Base-by-base conservation (phyloP, 2,888 invertebrate species). In the Glaucopsyche alexis region DNA sequence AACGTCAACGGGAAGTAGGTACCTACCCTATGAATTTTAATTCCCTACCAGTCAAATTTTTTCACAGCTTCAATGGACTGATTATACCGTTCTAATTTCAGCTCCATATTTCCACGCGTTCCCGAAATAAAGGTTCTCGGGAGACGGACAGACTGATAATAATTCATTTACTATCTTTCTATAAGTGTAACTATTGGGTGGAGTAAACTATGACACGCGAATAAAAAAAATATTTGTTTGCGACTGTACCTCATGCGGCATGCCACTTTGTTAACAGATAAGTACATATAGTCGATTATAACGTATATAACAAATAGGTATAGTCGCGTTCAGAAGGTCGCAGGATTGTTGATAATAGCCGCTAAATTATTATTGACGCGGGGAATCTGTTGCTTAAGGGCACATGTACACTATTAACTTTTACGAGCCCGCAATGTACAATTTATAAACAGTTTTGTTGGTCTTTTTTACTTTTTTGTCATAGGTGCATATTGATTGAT, bases 371-470 rank as follows among this genome's bases (percentile, higher is more conserved):
- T 47, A 69, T 66, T 42, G 65, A 50, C 66, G 29, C 40, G 4
- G 16, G 52, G 19, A 60, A 55, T 60, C 60, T 60, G 45, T 71
- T 71, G 45, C 50, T 45, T 49, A 6, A 66, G 71, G 71, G n/a
- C 67, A 42, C 45, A 7, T 49, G 69, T 49, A 69, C 69, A 69
- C 69, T 69, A 69, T 69, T 4, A 0, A 42, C 65, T 29, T 60
- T 55, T 9, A 55, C 19, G 16, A 55, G 7, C 38, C 11, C 1
- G 13, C 9, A 14, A 6, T 55, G 16, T 19, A 55, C 9, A 55
- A 19, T 55, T 55, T 55, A 8, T 55, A 1, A 50, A 42, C 8
- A 11, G 47, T 47, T 47, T 47, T 47, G 47, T 13, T 47, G 29
- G 29, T 47, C 4, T 5, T 47, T 9, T 19, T n/a, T n/a, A n/a